Conservation (phyloP, 1,140 invertebrate genomes). For the Melitaea cinxia region DNA sequence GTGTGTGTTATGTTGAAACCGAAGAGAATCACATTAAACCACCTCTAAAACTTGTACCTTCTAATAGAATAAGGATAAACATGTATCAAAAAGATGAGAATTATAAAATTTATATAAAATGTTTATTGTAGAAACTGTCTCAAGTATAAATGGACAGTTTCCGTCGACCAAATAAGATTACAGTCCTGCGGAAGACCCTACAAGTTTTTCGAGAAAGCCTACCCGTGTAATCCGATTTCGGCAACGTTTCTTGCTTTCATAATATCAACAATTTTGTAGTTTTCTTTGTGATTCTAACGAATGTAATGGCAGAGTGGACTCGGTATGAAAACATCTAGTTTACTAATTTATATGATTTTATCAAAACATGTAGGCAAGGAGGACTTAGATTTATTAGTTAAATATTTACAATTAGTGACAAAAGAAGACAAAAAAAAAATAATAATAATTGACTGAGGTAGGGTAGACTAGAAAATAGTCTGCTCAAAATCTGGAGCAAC, state of each 20-base stretch:
- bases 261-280: conserved; percentile 39
- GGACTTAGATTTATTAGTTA: too few relatives aligned
- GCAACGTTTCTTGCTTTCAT: conserved; percentile 57
- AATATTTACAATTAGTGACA: too few relatives aligned
- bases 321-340: not conserved
- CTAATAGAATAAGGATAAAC: not conserved
- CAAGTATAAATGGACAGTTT: conserved; percentile 1
- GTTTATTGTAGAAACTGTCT: not conserved
- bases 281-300: conserved; percentile 4
- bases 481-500: too few relatives aligned
- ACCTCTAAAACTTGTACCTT: not conserved
- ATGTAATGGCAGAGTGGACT: not conserved
- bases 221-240: conserved; percentile 61
- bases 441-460: too few relatives aligned
- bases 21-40: too few relatives aligned
- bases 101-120: not conserved
- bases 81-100: not conserved
- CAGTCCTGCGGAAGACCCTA: conserved; percentile 36
- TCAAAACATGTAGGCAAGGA: not conserved
- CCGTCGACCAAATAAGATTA: conserved; percentile 47
- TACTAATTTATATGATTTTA: not conserved
- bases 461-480: too few relatives aligned
- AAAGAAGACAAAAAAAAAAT: too few relatives aligned
- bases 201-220: conserved; percentile 45
- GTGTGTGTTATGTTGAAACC: too few relatives aligned